A percentile compares a stretch with the other conserved stretches of the same genome.
phyloP scores from a whole-genome alignment of 2,888 invertebrate genomes.

The Phragmatobia fuliginosa region DNA sequence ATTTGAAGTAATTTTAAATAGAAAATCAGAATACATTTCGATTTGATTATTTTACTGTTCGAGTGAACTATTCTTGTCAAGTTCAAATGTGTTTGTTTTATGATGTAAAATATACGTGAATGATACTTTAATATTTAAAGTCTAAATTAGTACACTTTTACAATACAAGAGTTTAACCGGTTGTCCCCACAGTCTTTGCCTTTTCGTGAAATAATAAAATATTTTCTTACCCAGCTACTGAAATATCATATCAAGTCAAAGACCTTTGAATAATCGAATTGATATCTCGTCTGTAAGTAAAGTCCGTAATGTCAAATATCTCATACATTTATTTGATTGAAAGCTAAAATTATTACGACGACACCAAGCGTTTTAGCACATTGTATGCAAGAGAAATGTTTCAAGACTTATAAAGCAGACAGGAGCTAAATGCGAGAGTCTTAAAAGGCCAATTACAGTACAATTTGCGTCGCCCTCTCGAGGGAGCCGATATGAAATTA shows the following conservation, averaged over 20 bases:
- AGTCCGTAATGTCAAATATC: background rate
- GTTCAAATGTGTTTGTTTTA: background rate
- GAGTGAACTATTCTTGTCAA: background rate
- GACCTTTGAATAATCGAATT: background rate
- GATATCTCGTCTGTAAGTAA: background rate
- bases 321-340: background rate
- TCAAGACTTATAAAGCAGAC: slow-evolving; percentile 63
- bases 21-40: too few species aligned
- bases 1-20: background rate
- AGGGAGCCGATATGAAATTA: slow-evolving; percentile 73
- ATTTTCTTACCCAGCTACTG: background rate
- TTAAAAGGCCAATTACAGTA: slow-evolving; percentile 84
- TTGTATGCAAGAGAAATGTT: slow-evolving; percentile 39
- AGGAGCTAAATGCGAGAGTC: slow-evolving; percentile 69
- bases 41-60: background rate
- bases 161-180: too few species aligned
- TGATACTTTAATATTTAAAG: background rate
- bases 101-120: background rate
- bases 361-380: background rate
- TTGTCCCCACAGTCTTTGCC: background rate
- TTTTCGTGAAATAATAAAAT: background rate
- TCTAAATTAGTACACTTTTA: background rate
- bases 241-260: background rate
- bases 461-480: slow-evolving; percentile 75
- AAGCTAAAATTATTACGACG: background rate